These are phyloP conservation scores for Lasioglossum vierecki DNA, from an alignment of 2,888 invertebrate species.

Conservation along the genomic window DNA sequence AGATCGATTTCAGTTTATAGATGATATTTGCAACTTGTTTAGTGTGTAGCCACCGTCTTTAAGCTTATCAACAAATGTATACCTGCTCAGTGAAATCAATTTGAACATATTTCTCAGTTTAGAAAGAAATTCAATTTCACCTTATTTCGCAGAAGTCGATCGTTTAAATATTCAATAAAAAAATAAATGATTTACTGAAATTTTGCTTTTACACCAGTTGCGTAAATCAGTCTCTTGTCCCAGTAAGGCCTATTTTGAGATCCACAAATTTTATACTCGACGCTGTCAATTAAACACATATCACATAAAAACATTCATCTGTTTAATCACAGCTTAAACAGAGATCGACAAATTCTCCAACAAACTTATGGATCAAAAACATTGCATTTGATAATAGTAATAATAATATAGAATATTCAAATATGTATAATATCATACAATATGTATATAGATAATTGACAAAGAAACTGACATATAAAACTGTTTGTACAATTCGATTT, in stretches of 20 bases:
- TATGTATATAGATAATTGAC: conserved; percentile 44
- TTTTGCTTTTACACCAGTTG: conserved; percentile 42
- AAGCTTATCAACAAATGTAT: conserved; percentile 28
- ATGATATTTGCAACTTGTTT: conserved; percentile 39
- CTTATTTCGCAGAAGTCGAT: conserved; percentile 29
- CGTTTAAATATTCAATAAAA: conserved; percentile 37
- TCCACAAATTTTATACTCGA: conserved; percentile 41
- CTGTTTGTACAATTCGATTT: conserved; percentile 46
- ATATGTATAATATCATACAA: conserved; percentile 7
- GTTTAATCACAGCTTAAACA: conserved; percentile 33
- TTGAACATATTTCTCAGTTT: neutral
- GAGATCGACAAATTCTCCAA: conserved; percentile 39
- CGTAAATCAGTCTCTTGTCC: conserved; percentile 60
- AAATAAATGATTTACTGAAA: conserved; percentile 49
- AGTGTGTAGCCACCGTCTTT: conserved; percentile 15
- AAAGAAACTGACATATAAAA: conserved; percentile 54
- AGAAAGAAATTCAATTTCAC: conserved; percentile 18
- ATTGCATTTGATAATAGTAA: conserved; percentile 27
- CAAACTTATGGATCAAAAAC: conserved; percentile 35
- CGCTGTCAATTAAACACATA: conserved; percentile 39
- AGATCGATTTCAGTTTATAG: conserved; percentile 60
- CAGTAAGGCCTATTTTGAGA: conserved; percentile 57
- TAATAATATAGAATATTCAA: conserved; percentile 47
- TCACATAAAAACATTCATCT: conserved; percentile 29
- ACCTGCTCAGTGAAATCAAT: neutral